Evolutionary conservation across 2,113 vertebrate genomes (phyloP).

Genomic region (Gymnarchus niloticus): DNA sequence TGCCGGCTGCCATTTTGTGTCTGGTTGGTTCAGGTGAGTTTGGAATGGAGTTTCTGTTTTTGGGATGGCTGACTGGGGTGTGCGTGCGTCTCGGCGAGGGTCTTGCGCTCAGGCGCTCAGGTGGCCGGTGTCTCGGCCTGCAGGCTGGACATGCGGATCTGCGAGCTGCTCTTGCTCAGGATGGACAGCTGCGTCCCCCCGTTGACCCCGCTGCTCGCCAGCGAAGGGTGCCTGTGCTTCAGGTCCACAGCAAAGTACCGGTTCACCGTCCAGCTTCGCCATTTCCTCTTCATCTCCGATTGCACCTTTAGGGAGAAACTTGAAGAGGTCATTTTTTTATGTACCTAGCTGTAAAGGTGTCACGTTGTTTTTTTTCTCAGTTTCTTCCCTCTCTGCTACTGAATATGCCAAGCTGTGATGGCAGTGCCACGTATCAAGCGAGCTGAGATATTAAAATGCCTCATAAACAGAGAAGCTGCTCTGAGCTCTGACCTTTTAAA

Average conservation of each 20-base stretch:
- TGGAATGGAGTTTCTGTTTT: not conserved
- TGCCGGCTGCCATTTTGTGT: not conserved
- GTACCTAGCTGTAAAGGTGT: conserved; percentile 51
- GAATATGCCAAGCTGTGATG: not conserved
- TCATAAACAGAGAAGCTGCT: not conserved
- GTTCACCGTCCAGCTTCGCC: conserved; percentile 97
- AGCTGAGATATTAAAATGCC: not conserved
- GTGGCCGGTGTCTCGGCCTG: conserved; percentile 24
- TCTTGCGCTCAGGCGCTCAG: not conserved
- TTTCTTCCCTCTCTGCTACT: not conserved
- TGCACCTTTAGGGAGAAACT: conserved; percentile 80
- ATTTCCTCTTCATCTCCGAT: conserved; percentile 95
- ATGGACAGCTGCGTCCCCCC: conserved; percentile 96
- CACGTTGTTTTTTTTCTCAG: not conserved
- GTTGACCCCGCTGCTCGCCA: conserved; percentile 91
- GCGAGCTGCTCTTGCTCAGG: conserved; percentile 93
- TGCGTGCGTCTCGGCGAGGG: not conserved
- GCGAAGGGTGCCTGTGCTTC: conserved; percentile 92
- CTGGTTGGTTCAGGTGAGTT: not conserved
- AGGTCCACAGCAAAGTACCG: conserved; percentile 88
- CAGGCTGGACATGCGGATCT: conserved; percentile 61
- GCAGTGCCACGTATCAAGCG: too few species aligned
- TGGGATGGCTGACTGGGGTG: not conserved
- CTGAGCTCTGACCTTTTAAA: not conserved
- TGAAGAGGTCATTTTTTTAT: conserved; percentile 56